Base-by-base conservation (phyloP, 2,888 invertebrate genomes). In the Drosophila macrospina region DNA sequence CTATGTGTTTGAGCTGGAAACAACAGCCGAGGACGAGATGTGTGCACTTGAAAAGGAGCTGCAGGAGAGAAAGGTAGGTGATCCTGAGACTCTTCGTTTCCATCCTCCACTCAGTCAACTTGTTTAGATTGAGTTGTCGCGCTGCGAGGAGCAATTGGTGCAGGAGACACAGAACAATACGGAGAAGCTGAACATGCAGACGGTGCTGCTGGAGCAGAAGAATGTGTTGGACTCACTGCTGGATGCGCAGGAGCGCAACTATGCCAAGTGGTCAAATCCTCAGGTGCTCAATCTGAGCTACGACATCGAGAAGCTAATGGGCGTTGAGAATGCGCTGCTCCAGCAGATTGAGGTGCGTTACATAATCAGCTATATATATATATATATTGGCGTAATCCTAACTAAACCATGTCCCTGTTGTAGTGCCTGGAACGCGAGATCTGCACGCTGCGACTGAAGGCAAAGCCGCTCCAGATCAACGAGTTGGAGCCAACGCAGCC, bases 181-280 rank as follows among this genome's bases (percentile, higher is more conserved):
- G 0, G 93, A 93, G 61, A 93, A 93, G 69, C 74, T 94, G 32
- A 94, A 94, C 78, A 90, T 94, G 13, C 69, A 94, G 5, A 92
- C 93, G 0, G 90, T 94, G n/a, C 89, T 95, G 28, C 93, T 93
- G 44, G 93, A 93, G 51, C 94, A 95, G 74, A 93, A 93, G 73
- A 90, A 92, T 3, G 92, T 93, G 55, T 80, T 94, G n/a, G 82
- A 88, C 2, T 92, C 92, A 44, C 62, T 93, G 5, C 75, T 94
- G 11, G 89, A 90, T 13, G 72, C 85, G 24, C 93, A 93, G 81
- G 81, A 86, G 8, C 83, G 81, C n/a, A 88, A 89, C 69, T 89
- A 77, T 44, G 75, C 61, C 34, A 90, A 89, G 42, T 90, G 85
- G 80, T 71, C 76, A 1, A 85, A 79, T 42, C 89, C 89, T 0